Base-by-base conservation (phyloP, 2,888 invertebrate genomes). In the Pasiphila rectangulata region DNA sequence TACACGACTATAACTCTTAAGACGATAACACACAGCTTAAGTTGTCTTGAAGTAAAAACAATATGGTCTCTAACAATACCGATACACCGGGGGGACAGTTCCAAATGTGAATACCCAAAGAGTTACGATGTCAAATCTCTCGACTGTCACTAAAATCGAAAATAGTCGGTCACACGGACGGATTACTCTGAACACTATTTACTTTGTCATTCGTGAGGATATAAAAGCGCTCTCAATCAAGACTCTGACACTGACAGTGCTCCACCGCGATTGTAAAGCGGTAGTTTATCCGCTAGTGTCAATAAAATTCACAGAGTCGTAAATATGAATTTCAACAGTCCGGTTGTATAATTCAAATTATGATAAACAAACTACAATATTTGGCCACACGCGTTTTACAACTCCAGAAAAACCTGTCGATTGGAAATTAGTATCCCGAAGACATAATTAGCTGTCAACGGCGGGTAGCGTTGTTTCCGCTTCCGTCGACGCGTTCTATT, bases 391-490 rank as follows among this genome's bases (percentile, higher is more conserved):
- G 56, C 54, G 44, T 49, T 56, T 61, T 62, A 60, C 52, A 51
- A 51, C 59, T 67, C 72, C 64, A 67, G 60, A 76, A 82, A 83
- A 82, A 80, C 68, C 70, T 80, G 80, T 79, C 84, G 83, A 86
- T 85, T 80, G 70, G 72, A 75, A 84, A 83, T 83, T 79, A 76
- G 76, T 76, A 71, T 74, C 70, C 66, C 71, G 71, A 73, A 78
- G 77, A 82, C 79, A 80, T 83, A 86, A 88, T 85, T 83, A 85
- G 82, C 87, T 86, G 87, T 87, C 88, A 86, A 77, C 87, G 69
- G 74, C 71, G 75, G 72, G 73, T 68, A 70, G 68, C 76, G 74
- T 64, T 74, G 80, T 85, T 82, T 87, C 88, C 88, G 86, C 69
- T 87, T 87, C 86, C 87, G 79, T 72, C 70, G 72, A 61, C 67